These are phyloP conservation scores for Pseudonaja textilis DNA, from an alignment of 2,113 vertebrate genomes.

Conservation along the genomic window DNA sequence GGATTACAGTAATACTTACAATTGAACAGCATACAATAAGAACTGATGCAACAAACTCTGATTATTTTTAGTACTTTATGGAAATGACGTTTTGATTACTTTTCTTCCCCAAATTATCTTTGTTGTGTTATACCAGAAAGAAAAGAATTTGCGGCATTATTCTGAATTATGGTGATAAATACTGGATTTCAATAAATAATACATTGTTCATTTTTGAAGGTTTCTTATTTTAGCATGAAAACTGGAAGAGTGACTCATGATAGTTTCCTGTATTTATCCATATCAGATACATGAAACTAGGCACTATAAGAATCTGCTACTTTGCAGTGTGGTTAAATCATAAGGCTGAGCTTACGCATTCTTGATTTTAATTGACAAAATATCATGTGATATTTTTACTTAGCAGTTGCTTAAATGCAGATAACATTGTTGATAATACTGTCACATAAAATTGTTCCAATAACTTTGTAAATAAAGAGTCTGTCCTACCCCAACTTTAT, in stretches of 20 bases:
- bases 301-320: not conserved
- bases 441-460: not conserved
- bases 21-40: not conserved
- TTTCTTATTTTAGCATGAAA: not conserved
- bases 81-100: not conserved
- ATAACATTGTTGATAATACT: not conserved
- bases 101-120: not conserved
- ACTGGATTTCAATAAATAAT: not conserved
- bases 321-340: not conserved
- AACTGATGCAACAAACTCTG: not conserved
- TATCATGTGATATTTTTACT: not conserved
- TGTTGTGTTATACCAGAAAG: not conserved
- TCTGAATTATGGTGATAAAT: not conserved
- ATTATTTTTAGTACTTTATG: not conserved
- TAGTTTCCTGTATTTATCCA: not conserved
- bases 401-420: not conserved
- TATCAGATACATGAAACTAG: not conserved
- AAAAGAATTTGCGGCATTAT: not conserved
- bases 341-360: not conserved
- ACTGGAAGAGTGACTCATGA: not conserved
- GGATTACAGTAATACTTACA: not conserved
- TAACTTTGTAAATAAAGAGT: not conserved
- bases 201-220: not conserved
- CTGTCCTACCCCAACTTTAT: not conserved
- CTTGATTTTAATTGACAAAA: not conserved